phyloP scores from a whole-genome alignment of 2,113 vertebrate species.

The Dinomys branickii region DNA sequence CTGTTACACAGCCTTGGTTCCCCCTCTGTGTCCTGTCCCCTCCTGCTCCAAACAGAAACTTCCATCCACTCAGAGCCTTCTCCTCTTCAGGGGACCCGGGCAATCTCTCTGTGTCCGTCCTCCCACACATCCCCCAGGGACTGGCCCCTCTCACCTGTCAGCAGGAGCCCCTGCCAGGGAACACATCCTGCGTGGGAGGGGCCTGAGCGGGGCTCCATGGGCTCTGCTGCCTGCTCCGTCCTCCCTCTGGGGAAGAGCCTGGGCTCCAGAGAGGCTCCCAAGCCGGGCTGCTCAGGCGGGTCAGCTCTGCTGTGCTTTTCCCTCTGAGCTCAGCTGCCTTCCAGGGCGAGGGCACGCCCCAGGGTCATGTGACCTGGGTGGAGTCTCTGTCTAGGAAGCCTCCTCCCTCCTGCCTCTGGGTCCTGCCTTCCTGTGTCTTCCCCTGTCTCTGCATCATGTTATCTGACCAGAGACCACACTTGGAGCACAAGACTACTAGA shows the following conservation, averaged over 20 bases:
- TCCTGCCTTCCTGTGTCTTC: background rate
- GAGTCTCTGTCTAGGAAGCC: background rate
- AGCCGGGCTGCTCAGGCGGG: too few species aligned
- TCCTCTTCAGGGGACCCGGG: background rate
- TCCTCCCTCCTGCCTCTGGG: background rate
- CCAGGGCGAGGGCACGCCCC: accelerated
- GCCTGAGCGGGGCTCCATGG: background rate
- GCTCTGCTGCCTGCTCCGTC: background rate
- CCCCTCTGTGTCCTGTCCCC: too few species aligned
- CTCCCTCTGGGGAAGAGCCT: too few species aligned
- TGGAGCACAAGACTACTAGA: background rate
- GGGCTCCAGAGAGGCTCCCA: too few species aligned
- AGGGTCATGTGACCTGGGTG: background rate
- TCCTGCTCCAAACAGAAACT: background rate
- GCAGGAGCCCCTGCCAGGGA: background rate
- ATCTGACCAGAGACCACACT: background rate
- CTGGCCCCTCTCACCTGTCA: background rate
- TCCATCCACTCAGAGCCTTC: accelerated
- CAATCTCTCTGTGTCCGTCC: background rate
- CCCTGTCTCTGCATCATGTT: background rate
- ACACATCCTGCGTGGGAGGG: accelerated
- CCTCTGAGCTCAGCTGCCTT: background rate
- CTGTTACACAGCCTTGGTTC: accelerated
- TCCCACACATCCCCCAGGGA: accelerated
- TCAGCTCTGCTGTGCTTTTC: too few species aligned